Evolutionary conservation across 2,888 invertebrate genomes (phyloP).

Genomic region (Linnaemya vulpina): DNA sequence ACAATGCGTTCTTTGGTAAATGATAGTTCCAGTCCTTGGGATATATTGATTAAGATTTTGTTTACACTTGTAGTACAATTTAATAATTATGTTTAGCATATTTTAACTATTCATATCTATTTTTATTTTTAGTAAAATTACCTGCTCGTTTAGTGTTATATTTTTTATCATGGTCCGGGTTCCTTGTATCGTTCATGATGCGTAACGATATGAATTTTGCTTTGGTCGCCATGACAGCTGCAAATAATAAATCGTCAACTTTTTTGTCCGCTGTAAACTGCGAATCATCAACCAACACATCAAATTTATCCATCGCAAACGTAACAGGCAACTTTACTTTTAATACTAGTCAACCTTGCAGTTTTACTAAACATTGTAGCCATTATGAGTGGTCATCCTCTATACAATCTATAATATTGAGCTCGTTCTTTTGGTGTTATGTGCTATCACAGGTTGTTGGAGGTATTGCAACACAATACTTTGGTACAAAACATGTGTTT

Average conservation of each 20-base stretch:
- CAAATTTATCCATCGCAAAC: constrained; percentile 14
- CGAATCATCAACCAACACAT: background rate
- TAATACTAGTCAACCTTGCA: constrained; percentile 26
- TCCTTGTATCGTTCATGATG: constrained; percentile 90
- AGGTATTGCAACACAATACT: constrained; percentile 87
- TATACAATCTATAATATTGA: constrained; percentile 86
- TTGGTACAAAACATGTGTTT: constrained; percentile 88
- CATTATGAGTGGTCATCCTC: constrained; percentile 86
- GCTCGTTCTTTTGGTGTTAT: constrained; percentile 90
- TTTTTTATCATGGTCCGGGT: constrained; percentile 88
- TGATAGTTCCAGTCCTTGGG: too few relatives aligned
- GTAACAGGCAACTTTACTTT: background rate
- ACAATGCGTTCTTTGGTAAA: too few relatives aligned
- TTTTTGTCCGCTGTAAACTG: constrained; percentile 17
- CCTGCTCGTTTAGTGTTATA: constrained; percentile 89
- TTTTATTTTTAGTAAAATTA: constrained; percentile 80
- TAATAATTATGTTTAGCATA: background rate
- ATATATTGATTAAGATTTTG: too few relatives aligned
- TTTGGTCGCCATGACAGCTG: constrained; percentile 87
- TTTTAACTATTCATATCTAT: background rate
- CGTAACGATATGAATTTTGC: constrained; percentile 89
- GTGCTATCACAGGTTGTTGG: constrained; percentile 88
- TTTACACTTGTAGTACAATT: background rate
- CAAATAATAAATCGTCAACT: constrained; percentile 63
- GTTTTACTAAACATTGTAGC: constrained; percentile 7